Conservation (phyloP, 1,140 invertebrate genomes). For the Trichonephila inaurata region DNA sequence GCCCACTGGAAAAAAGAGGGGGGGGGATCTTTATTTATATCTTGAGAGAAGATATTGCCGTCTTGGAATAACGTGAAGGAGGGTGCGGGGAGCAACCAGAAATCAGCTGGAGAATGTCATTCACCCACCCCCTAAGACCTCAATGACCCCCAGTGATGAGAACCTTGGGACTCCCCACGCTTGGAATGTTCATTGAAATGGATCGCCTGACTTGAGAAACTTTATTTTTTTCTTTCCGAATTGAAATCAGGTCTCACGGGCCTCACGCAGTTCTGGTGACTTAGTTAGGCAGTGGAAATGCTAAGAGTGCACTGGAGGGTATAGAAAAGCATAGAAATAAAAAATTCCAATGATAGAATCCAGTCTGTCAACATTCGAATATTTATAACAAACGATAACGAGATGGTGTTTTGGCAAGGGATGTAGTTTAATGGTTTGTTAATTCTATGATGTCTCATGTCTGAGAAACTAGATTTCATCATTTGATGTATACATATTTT, state of each 20-base stretch:
- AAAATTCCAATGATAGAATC: not conserved
- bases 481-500: too few relatives aligned
- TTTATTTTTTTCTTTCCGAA: not conserved
- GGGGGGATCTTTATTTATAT: slow-evolving; percentile 69
- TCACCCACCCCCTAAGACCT: slow-evolving; percentile 51
- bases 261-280: slow-evolving; percentile 12
- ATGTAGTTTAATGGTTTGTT: not conserved
- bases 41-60: slow-evolving; percentile 20
- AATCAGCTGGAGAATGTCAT: slow-evolving; percentile 71
- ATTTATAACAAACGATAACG: not conserved
- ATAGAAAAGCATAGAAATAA: not conserved
- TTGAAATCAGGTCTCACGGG: slow-evolving; percentile 29
- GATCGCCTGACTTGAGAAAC: not conserved
- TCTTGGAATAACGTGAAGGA: not conserved
- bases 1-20: not conserved
- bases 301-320: not conserved
- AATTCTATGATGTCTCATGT: too few relatives aligned
- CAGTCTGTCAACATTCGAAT: not conserved
- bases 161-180: slow-evolving; percentile 9
- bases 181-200: slow-evolving; percentile 15
- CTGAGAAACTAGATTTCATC: too few relatives aligned
- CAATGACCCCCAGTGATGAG: slow-evolving; percentile 42
- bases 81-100: not conserved
- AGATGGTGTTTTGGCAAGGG: not conserved
- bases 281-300: not conserved